A percentile compares a stretch with the other conserved stretches of the same genome.
These are phyloP conservation scores for Falco columbarius DNA, from an alignment of 2,797 vertebrate species.

Conservation along the genomic window DNA sequence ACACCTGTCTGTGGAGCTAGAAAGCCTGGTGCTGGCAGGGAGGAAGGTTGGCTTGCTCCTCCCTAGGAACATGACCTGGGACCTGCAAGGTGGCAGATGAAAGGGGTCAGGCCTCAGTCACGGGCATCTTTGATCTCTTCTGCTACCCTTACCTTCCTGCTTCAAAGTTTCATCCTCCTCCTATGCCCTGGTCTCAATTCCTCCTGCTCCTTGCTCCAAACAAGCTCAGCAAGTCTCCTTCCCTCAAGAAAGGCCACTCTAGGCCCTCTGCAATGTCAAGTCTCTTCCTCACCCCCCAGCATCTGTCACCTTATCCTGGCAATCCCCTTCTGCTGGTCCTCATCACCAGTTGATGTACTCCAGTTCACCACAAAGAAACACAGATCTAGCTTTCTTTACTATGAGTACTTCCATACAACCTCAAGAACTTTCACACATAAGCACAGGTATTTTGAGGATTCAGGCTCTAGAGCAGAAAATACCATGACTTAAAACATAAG, in stretches of 20 bases:
- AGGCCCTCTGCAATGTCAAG: background rate
- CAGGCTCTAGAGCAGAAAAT: background rate
- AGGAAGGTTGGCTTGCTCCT: background rate
- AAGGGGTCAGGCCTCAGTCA: background rate
- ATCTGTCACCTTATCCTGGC: background rate
- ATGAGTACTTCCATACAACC: background rate
- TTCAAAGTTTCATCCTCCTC: background rate
- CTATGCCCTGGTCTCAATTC: background rate
- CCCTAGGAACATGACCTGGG: accelerated
- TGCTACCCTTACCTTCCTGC: background rate
- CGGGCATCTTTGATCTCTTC: background rate
- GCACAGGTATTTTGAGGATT: background rate
- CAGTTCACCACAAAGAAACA: background rate
- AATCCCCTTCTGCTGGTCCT: background rate
- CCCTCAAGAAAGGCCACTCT: background rate
- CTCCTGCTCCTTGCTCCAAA: background rate
- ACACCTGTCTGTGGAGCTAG: background rate
- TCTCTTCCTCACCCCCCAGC: background rate
- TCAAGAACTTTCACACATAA: background rate
- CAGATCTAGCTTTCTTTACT: background rate
- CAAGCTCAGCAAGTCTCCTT: background rate
- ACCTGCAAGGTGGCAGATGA: background rate
- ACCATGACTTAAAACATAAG: background rate
- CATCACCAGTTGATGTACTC: background rate
- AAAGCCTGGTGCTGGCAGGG: accelerated